Evolutionary conservation across 2,888 invertebrate genomes (phyloP).

Genomic region (Diogma glabrata): DNA sequence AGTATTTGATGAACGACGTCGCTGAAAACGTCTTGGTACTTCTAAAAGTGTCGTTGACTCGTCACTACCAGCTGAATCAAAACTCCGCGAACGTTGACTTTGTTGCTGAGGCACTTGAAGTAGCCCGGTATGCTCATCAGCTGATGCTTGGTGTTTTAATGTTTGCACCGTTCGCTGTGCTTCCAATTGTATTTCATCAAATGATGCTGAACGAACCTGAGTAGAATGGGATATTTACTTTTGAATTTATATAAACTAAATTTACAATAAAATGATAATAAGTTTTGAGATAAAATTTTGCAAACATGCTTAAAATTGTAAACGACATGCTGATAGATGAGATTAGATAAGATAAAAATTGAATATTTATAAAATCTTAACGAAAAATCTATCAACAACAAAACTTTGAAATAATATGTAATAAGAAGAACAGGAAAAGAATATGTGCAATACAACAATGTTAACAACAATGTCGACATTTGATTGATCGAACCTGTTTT

Average conservation of each 20-base stretch:
- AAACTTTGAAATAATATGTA: not conserved
- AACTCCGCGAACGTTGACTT: conserved; percentile 64
- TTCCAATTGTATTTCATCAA: conserved; percentile 79
- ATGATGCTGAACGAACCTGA: conserved; percentile 73
- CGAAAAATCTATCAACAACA: not conserved
- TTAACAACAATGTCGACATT: no score
- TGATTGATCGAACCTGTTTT: conserved; percentile 60
- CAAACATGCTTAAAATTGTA: not conserved
- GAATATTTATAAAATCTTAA: no score
- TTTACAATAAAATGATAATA: not conserved
- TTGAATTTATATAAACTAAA: not conserved
- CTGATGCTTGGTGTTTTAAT: conserved; percentile 24
- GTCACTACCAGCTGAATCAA: conserved; percentile 65
- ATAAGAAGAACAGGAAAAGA: no score
- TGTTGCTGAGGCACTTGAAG: conserved; percentile 55
- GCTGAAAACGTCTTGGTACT: conserved; percentile 52
- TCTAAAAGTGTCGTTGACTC: conserved; percentile 45
- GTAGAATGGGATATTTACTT: no score
- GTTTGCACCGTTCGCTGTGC: conserved; percentile 44
- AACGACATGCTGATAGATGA: no score
- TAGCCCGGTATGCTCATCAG: conserved; percentile 36
- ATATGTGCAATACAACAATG: no score
- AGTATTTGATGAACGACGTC: conserved; percentile 50
- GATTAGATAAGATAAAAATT: not conserved
- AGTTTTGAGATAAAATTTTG: not conserved